phyloP scores from a whole-genome alignment of 2,113 vertebrate genomes.

The Aegithalos caudatus region DNA sequence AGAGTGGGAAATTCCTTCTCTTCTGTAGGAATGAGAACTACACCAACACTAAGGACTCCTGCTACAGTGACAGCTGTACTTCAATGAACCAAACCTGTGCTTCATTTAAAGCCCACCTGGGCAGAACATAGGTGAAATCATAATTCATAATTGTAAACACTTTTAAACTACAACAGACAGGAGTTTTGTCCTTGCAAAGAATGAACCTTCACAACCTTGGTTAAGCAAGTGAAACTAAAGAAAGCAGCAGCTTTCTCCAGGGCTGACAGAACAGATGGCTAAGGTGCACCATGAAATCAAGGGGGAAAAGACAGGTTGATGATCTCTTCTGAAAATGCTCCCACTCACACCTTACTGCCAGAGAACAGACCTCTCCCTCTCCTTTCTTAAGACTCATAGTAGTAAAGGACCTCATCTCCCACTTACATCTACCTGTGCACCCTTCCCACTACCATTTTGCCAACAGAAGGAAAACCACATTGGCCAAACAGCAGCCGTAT shows the following conservation, averaged over 20 bases:
- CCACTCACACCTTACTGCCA: background rate
- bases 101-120: background rate
- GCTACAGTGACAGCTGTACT: background rate
- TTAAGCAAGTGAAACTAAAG: background rate
- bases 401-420: background rate
- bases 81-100: background rate
- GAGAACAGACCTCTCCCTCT: background rate
- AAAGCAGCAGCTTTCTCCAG: background rate
- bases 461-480: background rate
- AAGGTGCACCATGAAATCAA: background rate
- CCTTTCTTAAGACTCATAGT: background rate
- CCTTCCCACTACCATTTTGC: background rate
- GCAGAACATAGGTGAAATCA: background rate
- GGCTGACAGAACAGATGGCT: background rate
- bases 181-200: background rate
- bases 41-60: background rate
- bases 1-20: background rate
- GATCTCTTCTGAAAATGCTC: background rate
- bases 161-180: background rate
- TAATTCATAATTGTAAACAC: background rate
- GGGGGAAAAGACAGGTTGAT: background rate
- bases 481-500: background rate
- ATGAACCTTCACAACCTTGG: background rate
- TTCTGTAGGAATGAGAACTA: rapidly evolving
- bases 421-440: background rate